A percentile compares a stretch with the other conserved stretches of the same genome.
These are phyloP conservation scores for Agriopis marginaria DNA, from an alignment of 2,888 invertebrate genomes.

Conservation along the genomic window DNA sequence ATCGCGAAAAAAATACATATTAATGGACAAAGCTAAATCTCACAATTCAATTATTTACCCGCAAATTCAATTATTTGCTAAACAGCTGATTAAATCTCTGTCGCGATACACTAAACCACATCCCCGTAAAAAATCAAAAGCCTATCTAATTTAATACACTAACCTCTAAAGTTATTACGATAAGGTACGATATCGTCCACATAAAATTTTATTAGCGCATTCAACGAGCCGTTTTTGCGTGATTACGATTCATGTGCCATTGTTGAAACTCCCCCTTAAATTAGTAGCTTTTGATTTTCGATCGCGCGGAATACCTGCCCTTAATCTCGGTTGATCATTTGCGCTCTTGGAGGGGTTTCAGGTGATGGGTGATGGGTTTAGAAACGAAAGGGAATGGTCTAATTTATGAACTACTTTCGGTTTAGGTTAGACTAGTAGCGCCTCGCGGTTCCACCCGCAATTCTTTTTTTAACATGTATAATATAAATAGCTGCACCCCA, in stretches of 20 bases:
- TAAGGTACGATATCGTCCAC: slow-evolving; percentile 3
- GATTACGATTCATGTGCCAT: slow-evolving; percentile 53
- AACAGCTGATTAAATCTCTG: slow-evolving; percentile 6
- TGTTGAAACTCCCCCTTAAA: slow-evolving; percentile 53
- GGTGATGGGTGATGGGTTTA: slow-evolving; percentile 48
- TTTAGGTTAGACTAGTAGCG: too few relatives aligned
- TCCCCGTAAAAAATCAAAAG: slow-evolving; percentile 1
- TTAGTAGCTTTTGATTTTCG: slow-evolving; percentile 70
- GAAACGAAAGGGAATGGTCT: neutral
- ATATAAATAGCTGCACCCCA: too few relatives aligned
- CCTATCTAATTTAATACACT: neutral
- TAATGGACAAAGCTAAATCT: too few relatives aligned
- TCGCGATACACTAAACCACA: neutral
- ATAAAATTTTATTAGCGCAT: slow-evolving; percentile 24
- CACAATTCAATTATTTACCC: neutral
- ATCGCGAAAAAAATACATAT: too few relatives aligned
- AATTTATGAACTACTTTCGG: neutral
- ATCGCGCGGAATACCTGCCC: slow-evolving; percentile 70
- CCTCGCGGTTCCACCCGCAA: too few relatives aligned
- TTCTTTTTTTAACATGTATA: too few relatives aligned
- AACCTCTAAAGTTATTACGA: slow-evolving; percentile 1
- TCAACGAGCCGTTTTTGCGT: slow-evolving; percentile 33
- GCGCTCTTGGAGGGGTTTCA: slow-evolving; percentile 41
- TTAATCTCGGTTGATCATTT: slow-evolving; percentile 79
- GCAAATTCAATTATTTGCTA: slow-evolving; percentile 25